Conservation (phyloP, 2,797 vertebrate genomes). For the Glossophaga mutica region DNA sequence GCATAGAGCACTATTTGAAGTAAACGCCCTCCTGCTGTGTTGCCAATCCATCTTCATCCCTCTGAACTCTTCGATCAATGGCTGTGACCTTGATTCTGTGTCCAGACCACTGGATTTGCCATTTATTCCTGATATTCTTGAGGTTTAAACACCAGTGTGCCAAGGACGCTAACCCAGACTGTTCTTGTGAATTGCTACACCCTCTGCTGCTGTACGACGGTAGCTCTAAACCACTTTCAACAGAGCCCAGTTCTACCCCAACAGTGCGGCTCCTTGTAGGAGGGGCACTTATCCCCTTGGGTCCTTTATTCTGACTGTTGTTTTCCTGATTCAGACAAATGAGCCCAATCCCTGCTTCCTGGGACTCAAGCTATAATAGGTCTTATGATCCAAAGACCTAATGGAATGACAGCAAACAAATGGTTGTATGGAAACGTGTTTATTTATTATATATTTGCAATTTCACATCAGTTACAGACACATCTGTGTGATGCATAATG, state of each 20-base stretch:
- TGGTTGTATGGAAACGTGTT: background rate
- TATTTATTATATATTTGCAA: slow-evolving; percentile 1
- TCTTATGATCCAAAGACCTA: background rate
- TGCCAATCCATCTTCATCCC: background rate
- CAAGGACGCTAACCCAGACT: background rate
- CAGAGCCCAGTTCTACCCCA: background rate
- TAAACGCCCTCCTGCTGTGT: background rate
- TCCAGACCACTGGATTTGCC: background rate
- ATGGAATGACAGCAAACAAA: background rate
- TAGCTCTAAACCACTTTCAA: background rate
- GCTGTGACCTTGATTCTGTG: background rate
- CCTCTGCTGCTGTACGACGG: background rate
- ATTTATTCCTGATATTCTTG: background rate
- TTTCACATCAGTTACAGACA: background rate
- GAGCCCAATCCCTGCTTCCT: background rate
- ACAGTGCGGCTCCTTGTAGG: background rate
- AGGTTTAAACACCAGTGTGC: background rate
- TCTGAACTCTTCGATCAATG: background rate
- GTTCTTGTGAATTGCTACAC: background rate
- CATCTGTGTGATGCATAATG: background rate
- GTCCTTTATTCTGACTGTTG: background rate
- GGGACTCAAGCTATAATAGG: background rate
- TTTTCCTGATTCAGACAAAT: background rate
- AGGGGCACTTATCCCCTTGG: fast-evolving
- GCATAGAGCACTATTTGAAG: background rate